Conservation (phyloP, 2,888 invertebrate genomes). For the Drosophila lutescens region DNA sequence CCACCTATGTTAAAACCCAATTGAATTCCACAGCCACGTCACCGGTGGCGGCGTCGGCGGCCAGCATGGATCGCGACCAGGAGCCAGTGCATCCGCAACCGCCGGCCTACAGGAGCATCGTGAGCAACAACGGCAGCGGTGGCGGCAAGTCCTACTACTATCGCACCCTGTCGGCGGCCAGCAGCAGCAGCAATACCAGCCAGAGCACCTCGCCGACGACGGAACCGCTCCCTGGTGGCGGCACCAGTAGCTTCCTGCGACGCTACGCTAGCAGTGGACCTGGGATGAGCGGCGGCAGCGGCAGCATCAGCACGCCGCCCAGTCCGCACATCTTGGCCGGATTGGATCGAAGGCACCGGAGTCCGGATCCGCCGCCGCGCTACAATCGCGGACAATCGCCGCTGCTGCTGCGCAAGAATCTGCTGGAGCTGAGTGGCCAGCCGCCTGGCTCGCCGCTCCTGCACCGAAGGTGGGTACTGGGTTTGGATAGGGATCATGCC, state of each 20-base stretch:
- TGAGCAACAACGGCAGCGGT: slow-evolving; percentile 47
- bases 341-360: slow-evolving; percentile 85
- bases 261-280: slow-evolving; percentile 72
- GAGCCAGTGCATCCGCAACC: slow-evolving; percentile 40
- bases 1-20: slow-evolving; percentile 93
- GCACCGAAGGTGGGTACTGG: slow-evolving; percentile 85
- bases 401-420: slow-evolving; percentile 86
- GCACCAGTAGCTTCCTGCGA: slow-evolving; percentile 60
- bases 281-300: slow-evolving; percentile 23
- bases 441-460: slow-evolving; percentile 85
- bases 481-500: neutral
- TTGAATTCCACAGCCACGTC: slow-evolving; percentile 84
- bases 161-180: slow-evolving; percentile 77
- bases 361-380: slow-evolving; percentile 87
- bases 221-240: slow-evolving; percentile 53
- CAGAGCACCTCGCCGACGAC: slow-evolving; percentile 80
- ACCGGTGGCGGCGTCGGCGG: slow-evolving; percentile 26
- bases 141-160: slow-evolving; percentile 71
- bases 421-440: slow-evolving; percentile 85
- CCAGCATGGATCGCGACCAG: slow-evolving; percentile 13
- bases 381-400: slow-evolving; percentile 85
- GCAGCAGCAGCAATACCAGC: slow-evolving; percentile 74
- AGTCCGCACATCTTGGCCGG: slow-evolving; percentile 79
- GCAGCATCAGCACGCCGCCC: slow-evolving; percentile 66
- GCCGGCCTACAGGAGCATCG: slow-evolving; percentile 58